Evolutionary conservation across 2,113 vertebrate genomes (phyloP).

Genomic region (Platichthys stellatus): DNA sequence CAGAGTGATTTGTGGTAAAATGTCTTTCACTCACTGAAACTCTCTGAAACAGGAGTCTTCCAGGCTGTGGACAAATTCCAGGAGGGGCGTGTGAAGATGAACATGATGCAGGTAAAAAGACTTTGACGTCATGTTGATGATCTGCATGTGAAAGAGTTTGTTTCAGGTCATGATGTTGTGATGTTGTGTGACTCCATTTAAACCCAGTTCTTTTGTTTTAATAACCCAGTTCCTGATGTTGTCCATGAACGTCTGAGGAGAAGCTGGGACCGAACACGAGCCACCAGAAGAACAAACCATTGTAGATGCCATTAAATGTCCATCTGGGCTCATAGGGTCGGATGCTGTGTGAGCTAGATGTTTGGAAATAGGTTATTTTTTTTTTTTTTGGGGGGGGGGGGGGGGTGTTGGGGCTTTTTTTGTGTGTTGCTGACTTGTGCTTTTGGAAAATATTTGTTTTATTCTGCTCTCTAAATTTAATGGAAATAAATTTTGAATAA

Average conservation of each 20-base stretch:
- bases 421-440: background rate
- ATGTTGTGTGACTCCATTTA: background rate
- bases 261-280: background rate
- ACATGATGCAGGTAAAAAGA: slow-evolving; percentile 77
- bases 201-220: too few species aligned
- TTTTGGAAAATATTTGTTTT: slow-evolving; percentile 45
- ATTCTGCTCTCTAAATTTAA: slow-evolving; percentile 21
- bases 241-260: slow-evolving; percentile 82
- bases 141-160: too few species aligned
- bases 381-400: background rate
- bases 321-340: background rate
- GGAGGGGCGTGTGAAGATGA: slow-evolving; percentile 72
- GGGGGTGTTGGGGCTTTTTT: too few species aligned
- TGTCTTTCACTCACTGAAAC: background rate
- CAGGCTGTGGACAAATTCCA: slow-evolving; percentile 73
- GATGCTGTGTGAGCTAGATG: background rate
- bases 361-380: background rate
- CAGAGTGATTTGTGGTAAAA: background rate
- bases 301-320: background rate
- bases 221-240: slow-evolving; percentile 79
- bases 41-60: slow-evolving; percentile 74
- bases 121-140: too few species aligned
- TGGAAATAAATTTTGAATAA: slow-evolving; percentile 46
- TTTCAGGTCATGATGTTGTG: too few species aligned
- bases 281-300: slow-evolving; percentile 41